Conservation (phyloP, 2,888 invertebrate species). For the Phrixothrix hirtus region DNA sequence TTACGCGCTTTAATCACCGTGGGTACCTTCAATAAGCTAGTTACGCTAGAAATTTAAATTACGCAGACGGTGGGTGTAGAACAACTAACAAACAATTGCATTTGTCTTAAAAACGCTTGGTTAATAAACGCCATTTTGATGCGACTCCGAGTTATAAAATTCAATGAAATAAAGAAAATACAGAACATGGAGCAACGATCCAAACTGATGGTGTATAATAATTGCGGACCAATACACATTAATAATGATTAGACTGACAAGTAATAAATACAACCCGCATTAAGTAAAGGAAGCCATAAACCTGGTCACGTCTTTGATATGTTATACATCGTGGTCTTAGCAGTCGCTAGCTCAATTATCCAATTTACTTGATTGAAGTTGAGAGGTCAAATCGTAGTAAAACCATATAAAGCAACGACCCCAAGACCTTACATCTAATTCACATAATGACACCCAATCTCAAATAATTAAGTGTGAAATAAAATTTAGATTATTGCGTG, state of each 20-base stretch:
- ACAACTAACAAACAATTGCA: too few relatives aligned
- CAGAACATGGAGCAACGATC: too few relatives aligned
- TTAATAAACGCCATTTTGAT: too few relatives aligned
- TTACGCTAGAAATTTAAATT: slow-evolving; percentile 17
- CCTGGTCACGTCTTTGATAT: background rate
- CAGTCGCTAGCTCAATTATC: slow-evolving; percentile 38
- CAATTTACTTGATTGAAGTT: slow-evolving; percentile 44
- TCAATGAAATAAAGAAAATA: too few relatives aligned
- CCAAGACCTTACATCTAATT: slow-evolving; percentile 36
- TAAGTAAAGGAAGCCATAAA: background rate
- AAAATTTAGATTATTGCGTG: slow-evolving; percentile 28
- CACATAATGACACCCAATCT: slow-evolving; percentile 36
- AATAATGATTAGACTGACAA: background rate
- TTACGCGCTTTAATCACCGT: slow-evolving; percentile 36
- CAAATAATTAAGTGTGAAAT: slow-evolving; percentile 36
- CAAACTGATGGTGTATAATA: too few relatives aligned
- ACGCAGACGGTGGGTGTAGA: too few relatives aligned
- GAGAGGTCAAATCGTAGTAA: slow-evolving; percentile 33
- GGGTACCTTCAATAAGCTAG: slow-evolving; percentile 29
- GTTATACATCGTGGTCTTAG: background rate
- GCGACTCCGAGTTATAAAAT: too few relatives aligned
- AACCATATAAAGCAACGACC: slow-evolving; percentile 34
- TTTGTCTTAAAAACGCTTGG: too few relatives aligned
- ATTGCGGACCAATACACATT: background rate
- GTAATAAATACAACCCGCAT: background rate